Base-by-base conservation (phyloP, 37 sponge, comb jelly and placozoan genomes). In the Chondrilla cf. caribensis region DNA sequence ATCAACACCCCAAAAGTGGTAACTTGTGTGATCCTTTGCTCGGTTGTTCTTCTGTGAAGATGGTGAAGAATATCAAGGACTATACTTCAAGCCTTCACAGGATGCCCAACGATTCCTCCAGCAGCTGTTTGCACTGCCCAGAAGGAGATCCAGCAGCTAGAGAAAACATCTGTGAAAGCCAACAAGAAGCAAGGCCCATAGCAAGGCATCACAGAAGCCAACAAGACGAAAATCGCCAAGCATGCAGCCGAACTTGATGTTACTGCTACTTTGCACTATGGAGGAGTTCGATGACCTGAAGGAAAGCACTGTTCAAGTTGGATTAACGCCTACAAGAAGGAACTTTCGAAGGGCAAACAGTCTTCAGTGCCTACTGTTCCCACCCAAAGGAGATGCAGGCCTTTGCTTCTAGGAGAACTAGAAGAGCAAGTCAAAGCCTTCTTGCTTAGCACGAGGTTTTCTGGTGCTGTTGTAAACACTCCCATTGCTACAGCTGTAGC, bases 231-330 rank as follows among this genome's bases (percentile, higher is more conserved):
- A 54, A 57, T 79, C 36, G 59, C 2, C 35, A 19, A 58, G 58
- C 54, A 58, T 33, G 36, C 79, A 43, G 79, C 79, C 32, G 43
- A 51, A 25, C 28, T 19, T 28, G 58, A 58, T 5, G 79, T 58
- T 8, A 79, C 35, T 79, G 79, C 58, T 58, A 33, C 58, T 79
- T 3, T 79, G 29, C 58, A 36, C 1, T 9, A 79, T 31, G 22
- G 79, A 37, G 5, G 3, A 24, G n/a, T 79, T 79, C 59, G 2
- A 33, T 3, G 59, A 31, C 3, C 58, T 79, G 37, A 79, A 79
- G 35, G 79, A 79, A 79, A 79, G 59, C 58, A 54, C 59, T 51
- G 79, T 54, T 58, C 59, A n/a, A 58, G 59, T 3, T 79, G 79
- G 79, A 55, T 28, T 33, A 58, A 79, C 43, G 79, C 58, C 35